Base-by-base conservation (phyloP, 2,888 invertebrate species). In the Noctua fimbriata region DNA sequence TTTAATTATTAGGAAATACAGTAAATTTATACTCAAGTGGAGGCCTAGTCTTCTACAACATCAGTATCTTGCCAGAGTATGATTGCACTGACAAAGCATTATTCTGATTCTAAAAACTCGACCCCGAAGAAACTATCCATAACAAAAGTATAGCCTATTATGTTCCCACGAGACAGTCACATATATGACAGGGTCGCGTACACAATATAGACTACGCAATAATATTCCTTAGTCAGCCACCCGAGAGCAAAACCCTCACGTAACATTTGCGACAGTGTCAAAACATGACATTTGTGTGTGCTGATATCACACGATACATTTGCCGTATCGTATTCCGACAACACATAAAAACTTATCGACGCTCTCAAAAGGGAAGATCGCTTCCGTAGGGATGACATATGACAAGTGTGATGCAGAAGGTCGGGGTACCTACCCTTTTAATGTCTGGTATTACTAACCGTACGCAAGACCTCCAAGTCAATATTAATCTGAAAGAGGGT, bases 281-380 rank as follows among this genome's bases (percentile, higher is more conserved):
- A 72, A 85, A 85, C 76, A 73, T 73, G 81, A 77, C 74, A 77
- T 75, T 77, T 77, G 28, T 71, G 55, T 44, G 28, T n/a, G 47
- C 69, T 67, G 81, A 72, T 87, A 87, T 69, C 81, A 66, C 44
- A 65, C 36, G 74, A 87, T 69, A 87, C 85, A 84, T 76, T 87
- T 60, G 63, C 71, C 73, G 69, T 85, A 85, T 87, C 85, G 73
- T 41, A 74, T 85, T 73, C 65, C 67, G 65, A 58, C 67, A 52
- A 63, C 60, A 55, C 76, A 74, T 87, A 79, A 85, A 85, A 88
- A 70, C 14, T 72, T 81, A 87, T 76, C 28, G 73, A 69, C 18
- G 41, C 63, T 88, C 73, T 74, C 66, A 55, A 41, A 47, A 74
- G 41, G 74, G 74, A 85, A 75, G 74, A 85, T 87, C 74, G 66